Percentiles rank a stretch among this genome's conserved stretches.
These are phyloP conservation scores for Porites australiensis DNA, from an alignment of 64 coral and sea anemone species.

Conservation along the genomic window DNA sequence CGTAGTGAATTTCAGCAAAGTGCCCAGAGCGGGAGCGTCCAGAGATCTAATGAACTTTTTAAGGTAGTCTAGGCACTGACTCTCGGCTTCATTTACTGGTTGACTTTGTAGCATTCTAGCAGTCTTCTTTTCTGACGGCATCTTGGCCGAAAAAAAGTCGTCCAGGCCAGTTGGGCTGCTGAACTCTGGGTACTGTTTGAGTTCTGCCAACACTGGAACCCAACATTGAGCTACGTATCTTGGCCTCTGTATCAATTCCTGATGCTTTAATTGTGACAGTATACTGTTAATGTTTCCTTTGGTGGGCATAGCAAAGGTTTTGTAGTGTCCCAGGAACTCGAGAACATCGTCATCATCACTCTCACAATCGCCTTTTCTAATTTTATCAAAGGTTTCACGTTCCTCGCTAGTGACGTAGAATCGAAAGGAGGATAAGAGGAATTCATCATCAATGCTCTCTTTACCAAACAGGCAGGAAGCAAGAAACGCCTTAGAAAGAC, in stretches of 20 bases:
- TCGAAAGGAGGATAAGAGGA: conserved; percentile 15
- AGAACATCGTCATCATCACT: neutral
- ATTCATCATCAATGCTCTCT: neutral
- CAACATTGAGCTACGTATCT: conserved; percentile 11
- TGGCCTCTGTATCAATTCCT: conserved; percentile 10
- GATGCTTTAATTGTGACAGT: conserved; percentile 21
- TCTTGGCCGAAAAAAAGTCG: conserved; percentile 4
- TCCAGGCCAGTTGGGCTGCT: neutral
- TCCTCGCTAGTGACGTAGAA: neutral
- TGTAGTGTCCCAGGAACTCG: conserved; percentile 28
- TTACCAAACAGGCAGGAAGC: conserved; percentile 9
- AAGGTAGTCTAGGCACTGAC: conserved; percentile 20
- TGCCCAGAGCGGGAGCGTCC: conserved; percentile 8
- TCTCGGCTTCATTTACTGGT: conserved; percentile 23
- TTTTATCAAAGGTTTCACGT: conserved; percentile 1
- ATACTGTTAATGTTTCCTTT: conserved; percentile 22
- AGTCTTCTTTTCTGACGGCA: conserved; percentile 34
- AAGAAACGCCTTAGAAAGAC: conserved; percentile 12
- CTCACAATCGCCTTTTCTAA: neutral
- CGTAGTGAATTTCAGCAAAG: neutral
- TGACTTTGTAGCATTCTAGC: neutral
- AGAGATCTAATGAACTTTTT: conserved; percentile 53
- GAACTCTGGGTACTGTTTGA: neutral
- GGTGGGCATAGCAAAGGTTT: conserved; percentile 3
- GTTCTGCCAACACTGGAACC: neutral